Conservation (phyloP, 1,140 invertebrate genomes). For the Carposina sasakii region DNA sequence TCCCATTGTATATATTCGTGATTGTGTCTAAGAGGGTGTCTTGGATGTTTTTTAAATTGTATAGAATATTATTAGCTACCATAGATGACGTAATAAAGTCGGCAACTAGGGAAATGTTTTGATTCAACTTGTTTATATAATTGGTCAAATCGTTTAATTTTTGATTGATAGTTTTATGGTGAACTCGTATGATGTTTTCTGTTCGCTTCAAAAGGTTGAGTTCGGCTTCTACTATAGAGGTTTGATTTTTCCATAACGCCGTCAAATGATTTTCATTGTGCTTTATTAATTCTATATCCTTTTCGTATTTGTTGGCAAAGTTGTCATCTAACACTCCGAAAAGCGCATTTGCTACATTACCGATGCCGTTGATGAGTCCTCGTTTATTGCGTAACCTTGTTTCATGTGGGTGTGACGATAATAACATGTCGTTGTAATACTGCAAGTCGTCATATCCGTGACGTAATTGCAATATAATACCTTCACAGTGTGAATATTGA, state of each 20-base stretch:
- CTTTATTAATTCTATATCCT: constrained; percentile 7
- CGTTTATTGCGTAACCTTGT: constrained; percentile 10
- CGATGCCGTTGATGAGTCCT: constrained; percentile 24
- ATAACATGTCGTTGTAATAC: constrained; percentile 16
- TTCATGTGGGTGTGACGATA: constrained; percentile 4
- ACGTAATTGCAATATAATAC: constrained; percentile 15
- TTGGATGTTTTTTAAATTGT: constrained; percentile 14
- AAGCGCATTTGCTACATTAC: constrained; percentile 17
- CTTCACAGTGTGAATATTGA: constrained; percentile 2
- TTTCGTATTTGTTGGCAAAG: constrained; percentile 14
- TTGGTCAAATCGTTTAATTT: constrained; percentile 1
- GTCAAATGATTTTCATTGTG: constrained; percentile 14
- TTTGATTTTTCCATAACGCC: constrained; percentile 12
- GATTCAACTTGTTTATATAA: background rate
- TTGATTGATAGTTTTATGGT: constrained; percentile 15
- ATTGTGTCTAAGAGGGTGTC: constrained; percentile 14
- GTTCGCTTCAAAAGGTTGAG: constrained; percentile 12
- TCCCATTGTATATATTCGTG: constrained; percentile 19
- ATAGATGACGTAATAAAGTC: constrained; percentile 12
- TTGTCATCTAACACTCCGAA: constrained; percentile 15
- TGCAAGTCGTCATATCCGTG: constrained; percentile 18
- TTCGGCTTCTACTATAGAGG: constrained; percentile 9
- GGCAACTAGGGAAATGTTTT: constrained; percentile 9
- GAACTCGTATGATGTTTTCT: constrained; percentile 6
- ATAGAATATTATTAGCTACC: constrained; percentile 15